Base-by-base conservation (phyloP, 2,797 vertebrate genomes). In the Lagocephalus sceleratus region DNA sequence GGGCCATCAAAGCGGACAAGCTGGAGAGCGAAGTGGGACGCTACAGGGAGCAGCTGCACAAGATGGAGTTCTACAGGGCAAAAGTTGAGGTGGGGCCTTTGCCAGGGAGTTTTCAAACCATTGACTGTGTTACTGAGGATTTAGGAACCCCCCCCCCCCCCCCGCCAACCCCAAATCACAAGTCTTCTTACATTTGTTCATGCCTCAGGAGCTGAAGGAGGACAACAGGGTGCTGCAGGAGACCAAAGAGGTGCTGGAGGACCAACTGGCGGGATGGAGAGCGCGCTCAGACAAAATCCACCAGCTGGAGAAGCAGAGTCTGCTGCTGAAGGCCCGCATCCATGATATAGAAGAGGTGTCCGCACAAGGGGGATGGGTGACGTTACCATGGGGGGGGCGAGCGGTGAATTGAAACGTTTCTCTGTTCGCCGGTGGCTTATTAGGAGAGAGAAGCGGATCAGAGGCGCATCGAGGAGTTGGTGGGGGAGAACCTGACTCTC, bases 211-310 rank as follows among this genome's bases (percentile, higher is more conserved):
- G 69, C 79, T 96, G 69, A 95, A 94, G 79, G 95, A 97, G 85
- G 95, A 97, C 85, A 97, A 96, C 91, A 92, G 92, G 73, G 92
- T 96, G 63, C 88, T 97, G 59, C 87, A 95, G 66, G 95, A 97
- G 89, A 97, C 95, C 83, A 97, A 96, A 87, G 92, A 92, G 12
- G 94, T 97, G 90, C 78, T 97, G 78, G 94, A 97, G 77, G 94
- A 97, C 73, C 95, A 97, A 39, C 47, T 97, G 51, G 93, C 91
- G 74, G 93, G 92, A 57, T 93, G 90, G 64, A 88, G 94, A 79
- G 87, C 90, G 38, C 94, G 94, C 65, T 95, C 93, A 1, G 95
- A 97, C 85, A 94, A 94, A 84, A 85, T 96, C 56, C 94, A 97
- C 60, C 95, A 95, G 82, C 84, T 97, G 68, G 94, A 97, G 82